These are phyloP conservation scores for Manis crassicaudata DNA, from an alignment of 2,797 vertebrate species.

Conservation along the genomic window DNA sequence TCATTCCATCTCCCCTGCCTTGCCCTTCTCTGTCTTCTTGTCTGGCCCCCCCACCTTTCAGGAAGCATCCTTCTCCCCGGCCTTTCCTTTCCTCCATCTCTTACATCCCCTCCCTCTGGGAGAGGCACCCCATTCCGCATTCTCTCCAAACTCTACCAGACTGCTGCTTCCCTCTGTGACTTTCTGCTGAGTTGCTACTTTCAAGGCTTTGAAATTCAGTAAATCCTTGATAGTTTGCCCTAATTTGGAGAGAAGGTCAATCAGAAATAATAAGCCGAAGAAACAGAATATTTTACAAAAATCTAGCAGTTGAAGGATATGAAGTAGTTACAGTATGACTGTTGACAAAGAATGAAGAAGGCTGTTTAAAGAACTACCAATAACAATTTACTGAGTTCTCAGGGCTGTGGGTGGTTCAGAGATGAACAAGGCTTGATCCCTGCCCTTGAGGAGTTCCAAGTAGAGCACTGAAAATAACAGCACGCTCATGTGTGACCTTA, in stretches of 20 bases:
- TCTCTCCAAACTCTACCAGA: neutral
- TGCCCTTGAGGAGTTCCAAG: conserved; percentile 36
- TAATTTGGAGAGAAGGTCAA: conserved; percentile 64
- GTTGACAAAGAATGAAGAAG: conserved; percentile 70
- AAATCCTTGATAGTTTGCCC: conserved; percentile 55
- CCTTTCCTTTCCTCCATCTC: neutral
- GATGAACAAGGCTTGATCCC: conserved; percentile 54
- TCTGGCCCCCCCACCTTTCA: neutral
- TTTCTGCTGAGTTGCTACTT: conserved; percentile 58
- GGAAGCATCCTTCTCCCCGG: neutral
- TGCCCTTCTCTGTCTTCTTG: neutral
- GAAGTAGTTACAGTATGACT: conserved; percentile 57
- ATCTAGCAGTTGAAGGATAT: conserved; percentile 55
- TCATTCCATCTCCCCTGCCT: neutral
- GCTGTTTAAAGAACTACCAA: conserved; percentile 57
- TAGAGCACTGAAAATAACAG: conserved; percentile 38
- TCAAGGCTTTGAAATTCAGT: conserved; percentile 61
- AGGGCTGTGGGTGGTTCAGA: conserved; percentile 33
- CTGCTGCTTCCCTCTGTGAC: neutral
- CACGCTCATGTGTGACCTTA: conserved; percentile 6
- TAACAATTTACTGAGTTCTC: conserved; percentile 65
- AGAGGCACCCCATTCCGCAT: neutral
- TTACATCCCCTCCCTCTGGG: no score
- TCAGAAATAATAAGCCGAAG: conserved; percentile 68
- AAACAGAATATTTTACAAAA: conserved; percentile 68